Base-by-base conservation (phyloP, 1,140 invertebrate species). In the Apis florea region DNA sequence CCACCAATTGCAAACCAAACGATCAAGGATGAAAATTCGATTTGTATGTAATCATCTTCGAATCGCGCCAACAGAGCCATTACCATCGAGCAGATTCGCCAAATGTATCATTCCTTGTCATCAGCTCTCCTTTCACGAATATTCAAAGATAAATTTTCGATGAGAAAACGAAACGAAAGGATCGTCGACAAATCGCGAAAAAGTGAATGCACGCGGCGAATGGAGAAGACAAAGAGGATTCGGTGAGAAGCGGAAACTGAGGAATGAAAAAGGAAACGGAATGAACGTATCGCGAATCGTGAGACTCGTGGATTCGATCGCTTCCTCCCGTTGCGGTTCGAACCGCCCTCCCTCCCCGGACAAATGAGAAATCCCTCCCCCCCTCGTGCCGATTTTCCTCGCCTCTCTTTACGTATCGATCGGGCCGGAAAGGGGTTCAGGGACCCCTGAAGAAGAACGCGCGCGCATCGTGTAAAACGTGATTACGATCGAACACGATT, bases 401-500 rank as follows among this genome's bases (percentile, higher is more conserved):
- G 79, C 31, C 74, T 77, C n/a, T n/a, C n/a, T n/a, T n/a, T n/a
- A n/a, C 54, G 85, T 86, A 85, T 83, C 68, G 77, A 78, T 87
- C 85, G 71, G 71, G 10, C 59, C 12, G 8, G 82, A 67, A 82
- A 85, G 59, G 68, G 63, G 81, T 83, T 82, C 84, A 80, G 76
- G 63, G 79, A 85, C 85, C 73, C 71, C 63, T n/a, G 13, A 21
- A 6, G 54, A 31, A 64, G 53, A n/a, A 54, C 47, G 68, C 76
- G 71, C n/a, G n/a, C n/a, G n/a, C n/a, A n/a, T n/a, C n/a, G 64
- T 88, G 31, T 6, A 5, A 40, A 83, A 88, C 87, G 66, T 87
- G 82, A 83, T 89, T 89, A 89, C 78, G 76, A 87, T 40, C 82
- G 84, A 89, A 89, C 81, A 80, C 87, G 84, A 86, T 78, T 13